phyloP scores from a whole-genome alignment of 2,888 invertebrate genomes.

The Tolmerus cingulatus region DNA sequence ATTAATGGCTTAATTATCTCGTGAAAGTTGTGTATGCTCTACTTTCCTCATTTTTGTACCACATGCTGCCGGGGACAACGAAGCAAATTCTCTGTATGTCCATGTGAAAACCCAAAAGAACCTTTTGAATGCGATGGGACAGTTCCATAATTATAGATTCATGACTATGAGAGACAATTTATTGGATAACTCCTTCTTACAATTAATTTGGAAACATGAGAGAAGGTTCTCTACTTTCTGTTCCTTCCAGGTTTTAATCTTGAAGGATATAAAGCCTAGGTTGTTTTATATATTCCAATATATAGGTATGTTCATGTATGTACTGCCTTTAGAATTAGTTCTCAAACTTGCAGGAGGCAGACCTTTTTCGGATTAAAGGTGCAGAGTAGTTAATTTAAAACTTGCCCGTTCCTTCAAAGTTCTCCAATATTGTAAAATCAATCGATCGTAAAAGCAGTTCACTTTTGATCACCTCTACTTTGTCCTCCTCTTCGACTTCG shows the following conservation, averaged over 20 bases:
- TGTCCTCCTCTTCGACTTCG: neutral
- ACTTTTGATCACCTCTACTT: neutral
- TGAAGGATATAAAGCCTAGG: neutral
- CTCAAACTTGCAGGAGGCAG: neutral
- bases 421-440: neutral
- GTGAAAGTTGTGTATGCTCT: neutral
- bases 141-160: neutral
- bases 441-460: neutral
- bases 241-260: neutral
- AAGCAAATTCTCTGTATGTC: neutral
- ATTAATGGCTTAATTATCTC: slow-evolving; percentile 28
- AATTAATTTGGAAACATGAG: neutral
- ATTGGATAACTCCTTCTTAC: neutral
- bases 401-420: neutral
- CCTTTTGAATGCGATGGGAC: neutral
- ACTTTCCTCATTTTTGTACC: neutral
- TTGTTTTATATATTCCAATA: neutral
- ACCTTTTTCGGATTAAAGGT: neutral
- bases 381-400: neutral
- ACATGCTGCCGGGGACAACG: neutral
- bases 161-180: neutral
- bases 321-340: neutral
- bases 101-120: neutral
- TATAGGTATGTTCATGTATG: neutral
- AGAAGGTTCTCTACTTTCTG: neutral